Base-by-base conservation (phyloP, 1,140 invertebrate genomes). In the Belonocnema kinseyi region DNA sequence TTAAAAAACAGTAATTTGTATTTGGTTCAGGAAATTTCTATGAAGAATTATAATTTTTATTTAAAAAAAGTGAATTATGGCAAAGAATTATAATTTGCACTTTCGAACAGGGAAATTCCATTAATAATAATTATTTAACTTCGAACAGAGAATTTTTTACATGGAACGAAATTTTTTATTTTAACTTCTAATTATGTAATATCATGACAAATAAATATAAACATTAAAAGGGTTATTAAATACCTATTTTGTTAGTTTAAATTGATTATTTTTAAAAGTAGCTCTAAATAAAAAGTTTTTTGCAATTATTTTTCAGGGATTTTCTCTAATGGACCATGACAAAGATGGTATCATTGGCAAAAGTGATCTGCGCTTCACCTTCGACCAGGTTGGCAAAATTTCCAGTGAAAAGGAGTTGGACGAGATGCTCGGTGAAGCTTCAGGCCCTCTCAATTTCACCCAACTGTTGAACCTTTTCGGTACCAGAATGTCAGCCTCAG, bases 341-440 rank as follows among this genome's bases (percentile, higher is more conserved):
- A 98, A 99, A 92, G 98, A 99, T 92, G 97, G 98, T 87, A 96
- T 99, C 93, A 97, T 99, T 90, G 97, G 96, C 90, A 97, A 98
- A 92, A 96, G 95, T 91, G 98, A 99, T 92, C 94, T 99, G 87
- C 96, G 97, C 88, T 96, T 96, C 87, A 98, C 93, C 96, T 96
- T 91, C 93, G 97, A 98, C 92, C 96, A 96, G 82, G 94, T 99
- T 79, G 98, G 98, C 93, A 96, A 96, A 91, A 93, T 98, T 77
- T 95, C 96, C 85, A 94, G 94, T 83, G 97, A 98, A 87, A 96
- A 97, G 91, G 97, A 98, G 92, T 92, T 98, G 78, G 97, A 98
- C 80, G 94, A 96, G 82, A 98, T 98, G 97, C 91, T 98, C 80
- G 93, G 93, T 83, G 97, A 99, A 92, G 97, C 96, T 66, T 93